A percentile compares a stretch with the other conserved stretches of the same genome.
phyloP scores from a whole-genome alignment of 2,888 invertebrate genomes.

The Eristalinus aeneus region DNA sequence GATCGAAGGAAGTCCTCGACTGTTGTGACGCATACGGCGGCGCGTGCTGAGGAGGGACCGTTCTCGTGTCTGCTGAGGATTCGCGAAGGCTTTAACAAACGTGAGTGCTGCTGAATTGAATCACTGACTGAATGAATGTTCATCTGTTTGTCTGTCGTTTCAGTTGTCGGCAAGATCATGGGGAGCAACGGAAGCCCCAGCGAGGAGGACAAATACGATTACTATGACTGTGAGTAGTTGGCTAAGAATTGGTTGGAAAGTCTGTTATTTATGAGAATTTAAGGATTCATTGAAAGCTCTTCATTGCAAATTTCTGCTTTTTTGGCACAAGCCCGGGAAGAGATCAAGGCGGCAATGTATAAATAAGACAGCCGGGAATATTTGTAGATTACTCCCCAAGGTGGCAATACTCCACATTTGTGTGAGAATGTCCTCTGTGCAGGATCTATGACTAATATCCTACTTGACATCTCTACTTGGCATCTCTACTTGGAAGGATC shows the following conservation, averaged over 20 bases:
- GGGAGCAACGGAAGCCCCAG: constrained; percentile 78
- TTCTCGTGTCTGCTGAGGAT: constrained; percentile 46
- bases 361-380: too few species aligned
- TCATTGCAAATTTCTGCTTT: too few species aligned
- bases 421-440: too few species aligned
- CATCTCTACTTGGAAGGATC: too few species aligned
- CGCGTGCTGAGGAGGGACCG: not conserved
- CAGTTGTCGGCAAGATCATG: constrained; percentile 79
- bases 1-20: constrained; percentile 50
- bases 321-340: too few species aligned
- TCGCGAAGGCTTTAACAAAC: constrained; percentile 47
- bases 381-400: too few species aligned
- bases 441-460: too few species aligned
- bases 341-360: too few species aligned
- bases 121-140: not conserved
- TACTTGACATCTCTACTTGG: too few species aligned
- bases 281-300: too few species aligned
- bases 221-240: constrained; percentile 78
- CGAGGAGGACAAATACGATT: constrained; percentile 78
- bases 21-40: not conserved
- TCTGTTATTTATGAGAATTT: too few species aligned
- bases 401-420: too few species aligned
- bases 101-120: constrained; percentile 27
- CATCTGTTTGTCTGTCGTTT: constrained; percentile 28
- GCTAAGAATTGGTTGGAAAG: not conserved